Evolutionary conservation across 2,797 vertebrate species (phyloP).

Genomic region (Sebastes jordani): DNA sequence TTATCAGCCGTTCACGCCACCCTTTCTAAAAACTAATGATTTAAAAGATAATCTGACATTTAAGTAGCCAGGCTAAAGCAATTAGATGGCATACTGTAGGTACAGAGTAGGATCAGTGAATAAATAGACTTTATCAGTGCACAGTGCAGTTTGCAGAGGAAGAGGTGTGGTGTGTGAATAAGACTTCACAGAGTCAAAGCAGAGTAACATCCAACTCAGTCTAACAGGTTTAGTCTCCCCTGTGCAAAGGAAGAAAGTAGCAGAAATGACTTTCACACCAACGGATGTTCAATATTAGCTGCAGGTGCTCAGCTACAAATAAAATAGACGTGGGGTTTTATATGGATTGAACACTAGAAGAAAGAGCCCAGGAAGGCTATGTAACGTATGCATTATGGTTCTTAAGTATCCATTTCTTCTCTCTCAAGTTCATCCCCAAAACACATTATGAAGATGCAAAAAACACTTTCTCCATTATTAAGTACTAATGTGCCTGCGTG

Average conservation of each 20-base stretch:
- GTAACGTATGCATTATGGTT: neutral
- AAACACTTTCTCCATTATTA: neutral
- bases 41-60: conserved; percentile 2
- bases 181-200: conserved; percentile 17
- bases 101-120: neutral
- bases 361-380: neutral
- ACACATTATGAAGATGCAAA: neutral
- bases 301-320: neutral
- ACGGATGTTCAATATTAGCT: neutral
- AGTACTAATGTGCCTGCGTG: neutral
- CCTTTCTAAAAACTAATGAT: neutral
- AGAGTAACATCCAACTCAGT: neutral
- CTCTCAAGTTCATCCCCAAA: neutral
- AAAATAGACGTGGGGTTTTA: neutral
- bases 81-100: neutral
- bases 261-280: conserved; percentile 1
- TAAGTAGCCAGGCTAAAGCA: neutral
- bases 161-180: conserved; percentile 8
- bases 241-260: neutral
- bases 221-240: neutral
- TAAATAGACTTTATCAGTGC: conserved; percentile 15
- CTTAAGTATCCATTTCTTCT: neutral
- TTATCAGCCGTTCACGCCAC: conserved; percentile 14
- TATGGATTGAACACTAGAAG: neutral
- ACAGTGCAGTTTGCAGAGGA: conserved; percentile 10